A percentile compares a stretch with the other conserved stretches of the same genome.
These are phyloP conservation scores for Micropterix aruncella DNA, from an alignment of 2,888 invertebrate genomes.

Conservation along the genomic window DNA sequence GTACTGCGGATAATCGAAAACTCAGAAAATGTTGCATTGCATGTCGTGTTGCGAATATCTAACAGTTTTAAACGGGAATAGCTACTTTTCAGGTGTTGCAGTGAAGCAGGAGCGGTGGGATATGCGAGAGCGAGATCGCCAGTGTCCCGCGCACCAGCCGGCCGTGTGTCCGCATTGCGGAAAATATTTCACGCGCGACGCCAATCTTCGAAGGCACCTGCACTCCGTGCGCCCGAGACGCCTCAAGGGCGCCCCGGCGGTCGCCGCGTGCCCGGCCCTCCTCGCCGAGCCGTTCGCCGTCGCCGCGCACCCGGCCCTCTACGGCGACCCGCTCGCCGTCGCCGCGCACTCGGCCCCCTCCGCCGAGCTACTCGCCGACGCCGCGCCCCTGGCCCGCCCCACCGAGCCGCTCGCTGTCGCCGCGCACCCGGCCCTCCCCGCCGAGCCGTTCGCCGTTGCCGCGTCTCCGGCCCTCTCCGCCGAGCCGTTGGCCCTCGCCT, in stretches of 20 bases:
- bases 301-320: no score
- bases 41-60: no score
- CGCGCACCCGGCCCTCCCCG: slow-evolving; percentile 11
- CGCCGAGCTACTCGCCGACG: slow-evolving; percentile 3
- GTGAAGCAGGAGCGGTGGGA: no score
- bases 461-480: slow-evolving; percentile 33
- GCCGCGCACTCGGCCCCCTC: slow-evolving; percentile 15
- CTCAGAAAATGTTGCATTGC: no score
- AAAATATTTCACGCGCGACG: slow-evolving; percentile 31
- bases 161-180: neutral
- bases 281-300: slow-evolving; percentile 22
- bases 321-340: slow-evolving; percentile 15
- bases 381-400: slow-evolving; percentile 29
- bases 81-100: no score
- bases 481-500: slow-evolving; percentile 18
- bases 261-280: slow-evolving; percentile 19
- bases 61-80: no score
- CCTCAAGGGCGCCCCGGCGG: slow-evolving; percentile 31
- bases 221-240: slow-evolving; percentile 40
- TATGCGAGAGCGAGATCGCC: slow-evolving; percentile 20
- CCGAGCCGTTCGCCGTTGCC: slow-evolving; percentile 16
- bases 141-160: slow-evolving; percentile 12
- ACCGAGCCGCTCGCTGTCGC: slow-evolving; percentile 39
- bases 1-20: no score
- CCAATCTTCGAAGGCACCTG: slow-evolving; percentile 38